Percentiles rank a stretch among this genome's conserved stretches.
phyloP scores from a whole-genome alignment of 2,797 vertebrate genomes.

The Melopsittacus undulatus region DNA sequence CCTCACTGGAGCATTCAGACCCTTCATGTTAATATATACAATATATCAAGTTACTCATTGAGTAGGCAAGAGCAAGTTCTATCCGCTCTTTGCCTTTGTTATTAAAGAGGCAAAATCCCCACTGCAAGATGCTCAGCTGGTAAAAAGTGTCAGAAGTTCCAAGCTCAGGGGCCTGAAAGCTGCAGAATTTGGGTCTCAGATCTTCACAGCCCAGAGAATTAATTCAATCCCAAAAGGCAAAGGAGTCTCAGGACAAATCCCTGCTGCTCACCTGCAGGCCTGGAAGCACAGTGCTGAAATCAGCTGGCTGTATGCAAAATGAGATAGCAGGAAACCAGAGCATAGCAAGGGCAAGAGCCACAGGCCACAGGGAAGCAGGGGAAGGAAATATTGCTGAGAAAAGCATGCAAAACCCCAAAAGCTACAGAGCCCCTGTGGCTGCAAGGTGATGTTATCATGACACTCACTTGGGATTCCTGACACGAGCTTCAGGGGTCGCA shows the following conservation, averaged over 20 bases:
- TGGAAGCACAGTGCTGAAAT: accelerated
- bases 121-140: not conserved
- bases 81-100: not conserved
- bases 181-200: not conserved
- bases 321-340: not conserved
- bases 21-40: not conserved
- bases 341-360: not conserved
- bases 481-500: conserved; percentile 94
- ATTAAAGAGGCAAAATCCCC: not conserved
- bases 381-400: not conserved
- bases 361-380: accelerated
- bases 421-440: accelerated
- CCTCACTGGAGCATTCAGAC: not conserved
- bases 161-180: not conserved
- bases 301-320: not conserved
- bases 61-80: not conserved
- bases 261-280: not conserved
- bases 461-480: conserved; percentile 98
- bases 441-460: accelerated
- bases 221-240: not conserved
- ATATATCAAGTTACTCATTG: not conserved
- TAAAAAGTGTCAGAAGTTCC: not conserved
- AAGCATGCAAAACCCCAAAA: accelerated
- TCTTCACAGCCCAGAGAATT: not conserved
- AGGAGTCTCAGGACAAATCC: not conserved